Conservation (phyloP, 2,113 vertebrate genomes). For the western clawed frog (Xenopus tropicalis) region UCB_Xtro_10.0 CM004451.2:26183501-26184000, state of each 20-base stretch:
- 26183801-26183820: conserved; percentile 90
- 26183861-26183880: conserved; percentile 96
- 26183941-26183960: conserved; percentile 94
- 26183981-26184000: conserved; percentile 87
- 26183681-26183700: too few relatives aligned
- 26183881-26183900: conserved; percentile 84
- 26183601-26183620: too few relatives aligned
- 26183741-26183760: not conserved
- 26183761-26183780: not conserved
- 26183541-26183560: too few relatives aligned
- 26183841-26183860: conserved; percentile 96
- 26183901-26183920: conserved; percentile 93
- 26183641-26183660: too few relatives aligned
- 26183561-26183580: too few relatives aligned
- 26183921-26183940: conserved; percentile 95
- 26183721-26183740: too few relatives aligned
- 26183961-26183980: conserved; percentile 89
- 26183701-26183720: too few relatives aligned
- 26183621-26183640: too few relatives aligned
- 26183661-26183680: too few relatives aligned
- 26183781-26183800: conserved; percentile 65
- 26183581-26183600: too few relatives aligned
- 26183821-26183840: conserved; percentile 97
- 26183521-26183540: too few relatives aligned
- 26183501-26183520: too few relatives aligned